Evolutionary conservation across 2,888 invertebrate species (phyloP).

Genomic region (Macrophya annulata): DNA sequence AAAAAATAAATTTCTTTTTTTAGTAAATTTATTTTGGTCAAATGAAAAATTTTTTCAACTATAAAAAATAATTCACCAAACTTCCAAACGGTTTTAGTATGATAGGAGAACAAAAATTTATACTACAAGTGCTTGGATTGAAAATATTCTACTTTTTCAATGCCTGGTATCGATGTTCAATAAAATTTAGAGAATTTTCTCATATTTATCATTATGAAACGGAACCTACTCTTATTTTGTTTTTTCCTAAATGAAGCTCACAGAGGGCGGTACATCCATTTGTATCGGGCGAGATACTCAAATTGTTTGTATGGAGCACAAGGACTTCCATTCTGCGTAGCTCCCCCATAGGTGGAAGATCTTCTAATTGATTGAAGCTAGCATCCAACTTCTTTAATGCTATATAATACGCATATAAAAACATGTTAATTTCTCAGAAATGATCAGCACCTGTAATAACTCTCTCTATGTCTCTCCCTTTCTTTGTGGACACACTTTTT

Average conservation of each 20-base stretch:
- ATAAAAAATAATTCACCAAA: background rate
- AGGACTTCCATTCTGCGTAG: slow-evolving; percentile 88
- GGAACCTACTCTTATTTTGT: slow-evolving; percentile 86
- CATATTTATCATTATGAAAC: background rate
- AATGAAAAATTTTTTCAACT: background rate
- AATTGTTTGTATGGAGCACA: slow-evolving; percentile 91
- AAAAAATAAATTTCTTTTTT: background rate
- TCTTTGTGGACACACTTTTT: background rate
- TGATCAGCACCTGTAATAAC: background rate
- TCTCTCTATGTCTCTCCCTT: background rate
- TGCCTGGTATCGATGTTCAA: background rate
- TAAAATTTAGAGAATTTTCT: background rate
- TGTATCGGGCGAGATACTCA: slow-evolving; percentile 88
- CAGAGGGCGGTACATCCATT: slow-evolving; percentile 88
- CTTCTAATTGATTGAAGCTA: slow-evolving; percentile 86
- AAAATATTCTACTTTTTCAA: background rate
- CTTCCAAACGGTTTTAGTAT: background rate
- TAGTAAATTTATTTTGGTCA: background rate
- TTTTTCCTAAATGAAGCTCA: slow-evolving; percentile 92
- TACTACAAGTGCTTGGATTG: too few species aligned
- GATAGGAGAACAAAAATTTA: background rate
- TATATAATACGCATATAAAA: slow-evolving; percentile 72
- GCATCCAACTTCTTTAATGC: slow-evolving; percentile 88
- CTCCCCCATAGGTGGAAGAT: slow-evolving; percentile 87
- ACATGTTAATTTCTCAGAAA: slow-evolving; percentile 14